A percentile compares a stretch with the other conserved stretches of the same genome.
These are phyloP conservation scores for Podarcis raffonei DNA, from an alignment of 2,113 vertebrate species.

Conservation along the genomic window DNA sequence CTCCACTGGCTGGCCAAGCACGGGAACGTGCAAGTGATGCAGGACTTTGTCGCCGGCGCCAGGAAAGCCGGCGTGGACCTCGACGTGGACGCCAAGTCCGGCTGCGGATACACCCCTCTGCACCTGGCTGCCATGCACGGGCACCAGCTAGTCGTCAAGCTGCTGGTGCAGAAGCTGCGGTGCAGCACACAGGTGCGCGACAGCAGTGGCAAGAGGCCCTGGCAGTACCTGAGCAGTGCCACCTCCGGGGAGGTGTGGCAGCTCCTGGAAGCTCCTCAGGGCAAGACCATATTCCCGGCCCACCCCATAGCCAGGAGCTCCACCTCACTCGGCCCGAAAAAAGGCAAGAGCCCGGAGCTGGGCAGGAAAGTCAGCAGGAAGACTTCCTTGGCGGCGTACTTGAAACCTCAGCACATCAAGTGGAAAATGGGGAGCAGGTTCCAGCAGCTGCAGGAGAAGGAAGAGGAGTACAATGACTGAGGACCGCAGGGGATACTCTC, in stretches of 20 bases:
- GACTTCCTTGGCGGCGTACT: slow-evolving; percentile 70
- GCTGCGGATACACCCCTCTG: slow-evolving; percentile 89
- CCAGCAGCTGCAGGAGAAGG: slow-evolving; percentile 32
- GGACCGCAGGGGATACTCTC: rapidly evolving
- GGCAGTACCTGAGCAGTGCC: slow-evolving; percentile 85
- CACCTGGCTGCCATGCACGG: slow-evolving; percentile 92
- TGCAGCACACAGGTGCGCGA: slow-evolving; percentile 84
- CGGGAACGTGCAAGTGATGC: slow-evolving; percentile 83
- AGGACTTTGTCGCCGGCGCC: slow-evolving; percentile 81
- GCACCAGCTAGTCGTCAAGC: slow-evolving; percentile 81
- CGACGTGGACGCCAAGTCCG: slow-evolving; percentile 80
- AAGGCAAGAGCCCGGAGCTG: slow-evolving; percentile 50
- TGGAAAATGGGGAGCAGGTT: slow-evolving; percentile 58
- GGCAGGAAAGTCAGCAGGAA: slow-evolving; percentile 63
- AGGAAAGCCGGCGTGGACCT: slow-evolving; percentile 75
- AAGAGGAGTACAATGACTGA: slow-evolving; percentile 64
- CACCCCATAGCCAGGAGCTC: slow-evolving; percentile 53
- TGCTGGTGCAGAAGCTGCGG: slow-evolving; percentile 86
- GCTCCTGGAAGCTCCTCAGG: slow-evolving; percentile 83
- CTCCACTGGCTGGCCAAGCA: slow-evolving; percentile 97
- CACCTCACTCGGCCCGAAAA: not conserved
- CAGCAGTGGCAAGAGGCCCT: slow-evolving; percentile 85
- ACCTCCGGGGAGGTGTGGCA: slow-evolving; percentile 80
- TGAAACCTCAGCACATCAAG: slow-evolving; percentile 67
- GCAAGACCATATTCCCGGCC: slow-evolving; percentile 74